These are phyloP conservation scores for Zonotrichia albicollis DNA, from an alignment of 2,797 vertebrate genomes.

Conservation along the genomic window DNA sequence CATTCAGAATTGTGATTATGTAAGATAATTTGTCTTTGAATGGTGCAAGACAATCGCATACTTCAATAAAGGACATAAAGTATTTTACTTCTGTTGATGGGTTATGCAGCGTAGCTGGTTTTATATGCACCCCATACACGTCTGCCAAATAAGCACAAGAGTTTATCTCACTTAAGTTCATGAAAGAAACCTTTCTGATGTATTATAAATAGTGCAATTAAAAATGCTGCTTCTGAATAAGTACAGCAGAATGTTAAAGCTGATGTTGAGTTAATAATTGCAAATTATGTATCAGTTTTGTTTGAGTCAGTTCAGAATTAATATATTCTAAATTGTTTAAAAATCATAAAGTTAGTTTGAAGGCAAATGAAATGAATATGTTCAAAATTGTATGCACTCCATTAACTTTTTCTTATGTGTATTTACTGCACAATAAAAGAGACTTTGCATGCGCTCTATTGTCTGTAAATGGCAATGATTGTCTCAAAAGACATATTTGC, in stretches of 20 bases:
- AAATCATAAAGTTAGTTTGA: conserved; percentile 24
- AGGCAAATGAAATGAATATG: conserved; percentile 52
- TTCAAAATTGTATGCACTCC: conserved; percentile 53
- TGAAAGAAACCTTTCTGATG: conserved; percentile 24
- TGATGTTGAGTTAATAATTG: conserved; percentile 40
- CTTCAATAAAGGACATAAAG: conserved; percentile 33
- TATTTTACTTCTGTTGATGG: conserved; percentile 17
- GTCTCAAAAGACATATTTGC: conserved; percentile 58
- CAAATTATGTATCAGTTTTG: conserved; percentile 49
- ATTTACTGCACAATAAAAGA: conserved; percentile 72
- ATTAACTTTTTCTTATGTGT: conserved; percentile 68
- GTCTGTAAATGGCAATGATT: conserved; percentile 70
- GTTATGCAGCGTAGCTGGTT: conserved; percentile 14
- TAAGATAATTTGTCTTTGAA: conserved; percentile 58
- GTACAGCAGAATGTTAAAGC: conserved; percentile 31
- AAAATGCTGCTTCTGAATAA: conserved; percentile 50
- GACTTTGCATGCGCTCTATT: conserved; percentile 67
- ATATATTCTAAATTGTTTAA: conserved; percentile 57
- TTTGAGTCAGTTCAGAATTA: conserved; percentile 35
- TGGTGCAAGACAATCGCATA: conserved; percentile 40
- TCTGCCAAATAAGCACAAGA: conserved; percentile 55
- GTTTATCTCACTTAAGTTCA: conserved; percentile 30
- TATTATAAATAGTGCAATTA: conserved; percentile 49
- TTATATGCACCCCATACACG: not conserved
- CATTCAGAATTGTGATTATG: conserved; percentile 59